Evolutionary conservation across 2,888 invertebrate genomes (phyloP).

Genomic region (Ennomos quercinarius): DNA sequence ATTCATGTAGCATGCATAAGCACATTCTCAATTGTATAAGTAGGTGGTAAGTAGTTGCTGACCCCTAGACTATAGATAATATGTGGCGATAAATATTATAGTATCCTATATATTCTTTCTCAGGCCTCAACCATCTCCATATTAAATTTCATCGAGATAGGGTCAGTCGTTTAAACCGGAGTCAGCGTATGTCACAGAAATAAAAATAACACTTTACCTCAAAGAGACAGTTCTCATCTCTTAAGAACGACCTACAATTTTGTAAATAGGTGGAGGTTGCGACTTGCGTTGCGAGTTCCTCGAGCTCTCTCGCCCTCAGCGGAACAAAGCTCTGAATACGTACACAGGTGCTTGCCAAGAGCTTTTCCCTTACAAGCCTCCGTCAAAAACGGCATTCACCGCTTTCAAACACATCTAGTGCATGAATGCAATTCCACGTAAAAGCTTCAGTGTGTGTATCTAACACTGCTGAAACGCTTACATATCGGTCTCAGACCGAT

Average conservation of each 20-base stretch:
- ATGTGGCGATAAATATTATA: too few species aligned
- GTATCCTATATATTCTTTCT: too few species aligned
- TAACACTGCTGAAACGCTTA: slow-evolving; percentile 28
- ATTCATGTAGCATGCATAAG: neutral
- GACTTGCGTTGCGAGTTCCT: slow-evolving; percentile 46
- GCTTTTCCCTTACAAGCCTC: slow-evolving; percentile 63
- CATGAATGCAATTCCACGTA: slow-evolving; percentile 60
- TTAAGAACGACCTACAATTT: slow-evolving; percentile 19
- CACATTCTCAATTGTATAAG: too few species aligned
- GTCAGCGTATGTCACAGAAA: slow-evolving; percentile 1
- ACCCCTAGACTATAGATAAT: too few species aligned
- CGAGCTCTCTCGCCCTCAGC: slow-evolving; percentile 54
- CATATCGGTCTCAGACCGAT: neutral
- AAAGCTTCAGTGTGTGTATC: slow-evolving; percentile 43
- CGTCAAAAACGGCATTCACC: slow-evolving; percentile 66
- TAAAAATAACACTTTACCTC: slow-evolving; percentile 1
- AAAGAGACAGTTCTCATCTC: slow-evolving; percentile 12
- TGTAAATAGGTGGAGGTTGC: slow-evolving; percentile 16
- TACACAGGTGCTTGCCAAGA: slow-evolving; percentile 61
- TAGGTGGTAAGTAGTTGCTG: too few species aligned
- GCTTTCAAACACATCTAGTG: slow-evolving; percentile 57
- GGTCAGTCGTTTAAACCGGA: too few species aligned
- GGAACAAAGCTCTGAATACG: slow-evolving; percentile 70
- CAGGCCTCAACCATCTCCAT: too few species aligned
- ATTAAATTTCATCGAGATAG: too few species aligned